Evolutionary conservation across 2,113 vertebrate genomes (phyloP), one percentile per base, ranked within the genome.

Genomic region (Potamarius usumacintae): DNA sequence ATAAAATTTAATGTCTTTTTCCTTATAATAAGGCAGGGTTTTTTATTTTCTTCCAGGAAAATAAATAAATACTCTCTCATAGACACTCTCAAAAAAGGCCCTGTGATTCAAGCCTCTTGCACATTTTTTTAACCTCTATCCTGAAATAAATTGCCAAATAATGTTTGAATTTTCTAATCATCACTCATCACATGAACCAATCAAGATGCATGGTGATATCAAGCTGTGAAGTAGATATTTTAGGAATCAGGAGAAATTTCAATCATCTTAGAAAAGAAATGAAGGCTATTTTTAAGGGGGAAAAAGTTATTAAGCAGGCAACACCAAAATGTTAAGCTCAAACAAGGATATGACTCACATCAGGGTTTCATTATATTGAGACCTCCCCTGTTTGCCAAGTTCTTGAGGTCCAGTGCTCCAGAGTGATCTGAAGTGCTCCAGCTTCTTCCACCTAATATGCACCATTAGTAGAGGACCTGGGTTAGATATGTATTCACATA

Each of bases 141-240:
- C 25, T 71, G 67, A 14, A 34, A n/a, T 87, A 87, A 87, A 85
- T 87, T 65, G 63, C 63, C 74, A 60, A 85, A 82, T 57, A 69
- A 57, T 62, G 50, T 77, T 82, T 50, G 71, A 82, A 85, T 69
- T 50, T 50, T 81, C 5, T 15, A 69, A 17, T 20, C 67, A 34
- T 85, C 82, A 82, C 53, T 14, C 82, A 6, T 17, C 58, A 87
- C 76, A 82, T 67, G 84, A 42, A 72, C 50, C 63, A 27, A 80
- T 55, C 69, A 4, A 27, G 82, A 86, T 63, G 53, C 27, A 80
- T 42, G 42, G 42, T 82, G 77, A 52, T 85, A 27, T 79, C 78
- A 60, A 80, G 78, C 79, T 82, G 71, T 79, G 60, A 30, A 48
- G 4, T 48, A n/a, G 77, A 78, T 86, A 87, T 88, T 88, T 50